Percentiles rank a stretch among this genome's conserved stretches.
Evolutionary conservation across 2,888 invertebrate genomes (phyloP).

Genomic region (Ophion obscuratus): DNA sequence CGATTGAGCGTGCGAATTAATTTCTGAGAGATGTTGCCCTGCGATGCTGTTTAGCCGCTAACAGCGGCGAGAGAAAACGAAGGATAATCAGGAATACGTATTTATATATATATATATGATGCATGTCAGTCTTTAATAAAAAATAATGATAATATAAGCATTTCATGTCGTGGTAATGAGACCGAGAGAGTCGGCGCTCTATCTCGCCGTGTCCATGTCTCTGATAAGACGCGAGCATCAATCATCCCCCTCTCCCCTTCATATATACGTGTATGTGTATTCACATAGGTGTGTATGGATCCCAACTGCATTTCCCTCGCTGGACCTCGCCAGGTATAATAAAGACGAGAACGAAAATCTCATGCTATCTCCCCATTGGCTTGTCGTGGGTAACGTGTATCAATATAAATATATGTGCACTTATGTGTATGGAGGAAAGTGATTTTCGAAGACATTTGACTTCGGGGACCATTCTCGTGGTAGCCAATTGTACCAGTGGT

Average conservation of each 20-base stretch:
- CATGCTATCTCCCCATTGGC: conserved; percentile 59
- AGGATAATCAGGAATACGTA: conserved; percentile 32
- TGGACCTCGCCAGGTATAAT: conserved; percentile 59
- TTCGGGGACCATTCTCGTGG: background rate
- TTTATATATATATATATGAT: conserved; percentile 25
- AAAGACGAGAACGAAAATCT: conserved; percentile 58
- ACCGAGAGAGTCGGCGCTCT: conserved; percentile 69
- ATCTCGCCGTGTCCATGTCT: conserved; percentile 75
- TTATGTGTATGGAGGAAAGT: conserved; percentile 5
- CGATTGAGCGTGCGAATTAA: conserved; percentile 35
- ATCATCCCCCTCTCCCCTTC: conserved; percentile 69
- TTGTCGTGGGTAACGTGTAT: conserved; percentile 59
- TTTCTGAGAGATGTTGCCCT: conserved; percentile 22
- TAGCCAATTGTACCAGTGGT: background rate
- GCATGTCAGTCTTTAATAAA: conserved; percentile 80
- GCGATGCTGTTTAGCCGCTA: conserved; percentile 24
- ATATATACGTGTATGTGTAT: conserved; percentile 20
- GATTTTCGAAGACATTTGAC: background rate
- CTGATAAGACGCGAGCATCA: conserved; percentile 73
- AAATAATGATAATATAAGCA: conserved; percentile 83
- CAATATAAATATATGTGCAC: conserved; percentile 12
- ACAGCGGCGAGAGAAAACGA: conserved; percentile 38
- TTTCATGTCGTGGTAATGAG: conserved; percentile 82
- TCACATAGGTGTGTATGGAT: background rate
- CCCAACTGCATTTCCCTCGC: conserved; percentile 39